Evolutionary conservation across 1,140 invertebrate genomes (phyloP).

Genomic region (Portunus trituberculatus): DNA sequence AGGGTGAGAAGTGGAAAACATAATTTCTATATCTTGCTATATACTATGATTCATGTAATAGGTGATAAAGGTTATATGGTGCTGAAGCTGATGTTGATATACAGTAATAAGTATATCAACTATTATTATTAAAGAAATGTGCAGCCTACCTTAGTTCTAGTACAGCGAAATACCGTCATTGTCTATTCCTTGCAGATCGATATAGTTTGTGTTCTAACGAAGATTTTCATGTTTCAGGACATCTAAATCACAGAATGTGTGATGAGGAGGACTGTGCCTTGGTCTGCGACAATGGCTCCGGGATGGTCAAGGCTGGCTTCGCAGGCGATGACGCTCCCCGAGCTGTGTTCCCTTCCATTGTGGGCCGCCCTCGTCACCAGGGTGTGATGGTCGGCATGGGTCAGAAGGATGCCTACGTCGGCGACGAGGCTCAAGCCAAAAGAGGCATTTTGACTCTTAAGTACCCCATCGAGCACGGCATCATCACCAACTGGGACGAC

Average conservation of each 20-base stretch:
- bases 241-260: not conserved
- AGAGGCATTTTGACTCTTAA: slow-evolving; percentile 94
- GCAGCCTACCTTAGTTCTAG: too few species aligned
- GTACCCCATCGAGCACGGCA: slow-evolving; percentile 97
- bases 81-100: too few species aligned
- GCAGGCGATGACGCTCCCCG: slow-evolving; percentile 94
- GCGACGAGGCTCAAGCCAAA: slow-evolving; percentile 96
- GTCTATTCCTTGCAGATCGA: too few species aligned
- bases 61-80: too few species aligned
- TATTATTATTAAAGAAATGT: too few species aligned
- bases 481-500: slow-evolving; percentile 98
- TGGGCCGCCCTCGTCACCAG: slow-evolving; percentile 84
- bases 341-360: slow-evolving; percentile 93
- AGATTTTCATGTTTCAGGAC: too few species aligned
- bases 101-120: too few species aligned
- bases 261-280: not conserved
- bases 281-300: slow-evolving; percentile 84
- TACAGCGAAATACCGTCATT: too few species aligned
- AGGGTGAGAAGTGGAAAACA: too few species aligned
- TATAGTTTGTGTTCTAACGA: too few species aligned
- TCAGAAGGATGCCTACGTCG: slow-evolving; percentile 94
- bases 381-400: slow-evolving; percentile 97
- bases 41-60: too few species aligned
- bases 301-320: slow-evolving; percentile 86
- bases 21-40: too few species aligned